Conservation (phyloP, 2,797 vertebrate genomes). For the Euphonia xanthogaster region DNA sequence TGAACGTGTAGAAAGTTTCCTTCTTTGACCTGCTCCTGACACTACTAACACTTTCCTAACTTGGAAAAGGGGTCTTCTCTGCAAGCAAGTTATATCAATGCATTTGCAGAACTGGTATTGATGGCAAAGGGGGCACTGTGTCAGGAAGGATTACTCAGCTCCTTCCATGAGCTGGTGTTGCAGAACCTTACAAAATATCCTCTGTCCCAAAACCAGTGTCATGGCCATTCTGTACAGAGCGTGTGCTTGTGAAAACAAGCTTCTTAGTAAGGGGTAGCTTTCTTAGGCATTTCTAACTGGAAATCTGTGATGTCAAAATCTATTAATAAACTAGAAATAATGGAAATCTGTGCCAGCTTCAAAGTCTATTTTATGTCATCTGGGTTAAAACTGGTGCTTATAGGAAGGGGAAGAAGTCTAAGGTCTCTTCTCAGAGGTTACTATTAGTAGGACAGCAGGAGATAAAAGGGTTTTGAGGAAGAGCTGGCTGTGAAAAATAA, state of each 20-base stretch:
- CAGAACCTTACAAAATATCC: neutral
- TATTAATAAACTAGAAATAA: neutral
- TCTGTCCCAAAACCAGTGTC: neutral
- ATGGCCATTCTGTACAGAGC: accelerated
- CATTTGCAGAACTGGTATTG: neutral
- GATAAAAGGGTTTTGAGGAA: neutral
- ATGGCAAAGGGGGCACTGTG: neutral
- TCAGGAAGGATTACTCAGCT: neutral
- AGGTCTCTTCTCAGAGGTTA: neutral
- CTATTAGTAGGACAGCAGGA: neutral
- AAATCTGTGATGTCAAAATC: neutral
- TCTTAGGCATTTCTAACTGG: neutral
- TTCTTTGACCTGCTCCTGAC: neutral
- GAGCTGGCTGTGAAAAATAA: neutral
- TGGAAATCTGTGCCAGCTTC: neutral
- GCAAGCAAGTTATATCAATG: accelerated
- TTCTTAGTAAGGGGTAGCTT: neutral
- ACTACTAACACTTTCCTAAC: neutral
- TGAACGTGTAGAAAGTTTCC: neutral
- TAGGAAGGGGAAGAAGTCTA: neutral
- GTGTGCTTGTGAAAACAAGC: neutral
- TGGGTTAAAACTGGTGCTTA: neutral
- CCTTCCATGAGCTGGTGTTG: neutral
- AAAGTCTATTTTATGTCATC: neutral
- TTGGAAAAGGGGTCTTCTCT: neutral